Percentiles rank a stretch among this genome's conserved stretches.
Evolutionary conservation across 2,113 vertebrate genomes (phyloP).

Genomic region (Cheirogaleus medius): DNA sequence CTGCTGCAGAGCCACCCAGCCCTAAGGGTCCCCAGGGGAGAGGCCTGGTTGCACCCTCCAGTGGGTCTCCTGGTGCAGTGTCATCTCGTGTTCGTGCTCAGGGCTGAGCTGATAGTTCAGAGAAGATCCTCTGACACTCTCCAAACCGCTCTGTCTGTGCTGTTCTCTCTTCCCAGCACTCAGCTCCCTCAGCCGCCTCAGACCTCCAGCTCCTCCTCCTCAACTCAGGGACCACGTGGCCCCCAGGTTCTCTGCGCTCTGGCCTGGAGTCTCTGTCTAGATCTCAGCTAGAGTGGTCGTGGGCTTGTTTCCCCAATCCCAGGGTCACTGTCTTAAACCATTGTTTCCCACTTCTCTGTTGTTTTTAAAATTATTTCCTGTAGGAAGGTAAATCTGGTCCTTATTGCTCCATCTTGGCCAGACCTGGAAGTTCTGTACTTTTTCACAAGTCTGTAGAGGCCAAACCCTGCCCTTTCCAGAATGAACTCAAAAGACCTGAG

Average conservation of each 20-base stretch:
- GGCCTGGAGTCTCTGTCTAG: not conserved
- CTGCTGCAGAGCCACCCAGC: fast-evolving
- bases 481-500: not conserved
- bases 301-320: not conserved
- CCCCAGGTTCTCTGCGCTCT: fast-evolving
- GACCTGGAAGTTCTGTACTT: not conserved
- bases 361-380: not conserved
- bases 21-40: not conserved
- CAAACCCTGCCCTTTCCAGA: not conserved
- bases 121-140: not conserved
- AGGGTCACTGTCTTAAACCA: fast-evolving
- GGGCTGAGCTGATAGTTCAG: fast-evolving
- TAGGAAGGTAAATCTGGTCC: not conserved
- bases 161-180: not conserved
- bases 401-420: not conserved
- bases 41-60: not conserved
- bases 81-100: fast-evolving
- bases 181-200: not conserved
- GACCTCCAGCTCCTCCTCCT: not conserved
- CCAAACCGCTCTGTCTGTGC: not conserved
- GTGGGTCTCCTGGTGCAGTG: fast-evolving
- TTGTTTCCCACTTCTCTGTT: not conserved
- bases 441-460: not conserved
- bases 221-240: fast-evolving
- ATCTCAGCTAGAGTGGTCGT: fast-evolving